Evolutionary conservation across 1,140 invertebrate genomes (phyloP).

Genomic region (Papilio helenus): DNA sequence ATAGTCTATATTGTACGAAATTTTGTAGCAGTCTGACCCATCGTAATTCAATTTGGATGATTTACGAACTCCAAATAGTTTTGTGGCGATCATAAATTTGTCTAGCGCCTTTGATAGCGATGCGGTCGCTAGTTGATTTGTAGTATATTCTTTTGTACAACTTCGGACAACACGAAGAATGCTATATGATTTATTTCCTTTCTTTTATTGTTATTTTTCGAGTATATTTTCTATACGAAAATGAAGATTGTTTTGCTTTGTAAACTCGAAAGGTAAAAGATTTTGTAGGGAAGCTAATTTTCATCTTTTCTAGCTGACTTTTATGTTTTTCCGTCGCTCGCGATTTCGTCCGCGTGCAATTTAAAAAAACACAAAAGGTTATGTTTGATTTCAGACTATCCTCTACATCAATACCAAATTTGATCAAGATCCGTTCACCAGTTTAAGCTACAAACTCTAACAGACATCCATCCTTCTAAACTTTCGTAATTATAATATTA

Average conservation of each 20-base stretch:
- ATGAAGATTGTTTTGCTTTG: neutral
- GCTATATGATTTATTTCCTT: slow-evolving; percentile 45
- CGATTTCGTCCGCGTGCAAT: too few relatives aligned
- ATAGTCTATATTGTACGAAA: neutral
- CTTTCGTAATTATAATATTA: too few relatives aligned
- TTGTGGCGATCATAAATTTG: slow-evolving; percentile 64
- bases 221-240: slow-evolving; percentile 1
- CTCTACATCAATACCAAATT: too few relatives aligned
- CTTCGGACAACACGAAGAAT: slow-evolving; percentile 33
- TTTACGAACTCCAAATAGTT: slow-evolving; percentile 54
- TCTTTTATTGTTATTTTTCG: slow-evolving; percentile 33
- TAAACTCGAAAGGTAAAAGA: neutral
- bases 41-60: slow-evolving; percentile 50
- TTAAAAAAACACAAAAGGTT: too few relatives aligned
- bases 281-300: neutral
- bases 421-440: too few relatives aligned
- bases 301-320: too few relatives aligned
- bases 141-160: slow-evolving; percentile 51
- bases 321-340: too few relatives aligned
- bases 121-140: slow-evolving; percentile 49
- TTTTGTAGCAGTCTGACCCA: slow-evolving; percentile 9
- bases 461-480: too few relatives aligned
- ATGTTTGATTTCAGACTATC: too few relatives aligned
- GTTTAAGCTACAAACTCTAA: too few relatives aligned
- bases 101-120: slow-evolving; percentile 57